A percentile compares a stretch with the other conserved stretches of the same genome.
Conservation (phyloP, 1,140 invertebrate species). For the Procambarus virginalis region DNA sequence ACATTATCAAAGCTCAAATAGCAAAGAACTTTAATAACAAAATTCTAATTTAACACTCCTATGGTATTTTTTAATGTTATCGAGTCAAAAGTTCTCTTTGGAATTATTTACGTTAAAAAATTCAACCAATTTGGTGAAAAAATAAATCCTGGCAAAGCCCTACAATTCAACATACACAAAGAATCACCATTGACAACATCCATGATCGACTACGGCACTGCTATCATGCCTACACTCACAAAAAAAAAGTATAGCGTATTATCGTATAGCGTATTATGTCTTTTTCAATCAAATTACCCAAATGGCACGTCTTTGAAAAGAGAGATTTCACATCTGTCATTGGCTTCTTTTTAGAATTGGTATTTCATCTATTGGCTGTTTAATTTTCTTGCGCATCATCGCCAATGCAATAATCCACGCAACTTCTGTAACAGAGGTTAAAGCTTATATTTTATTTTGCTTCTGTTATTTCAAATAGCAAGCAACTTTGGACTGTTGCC, state of each 20-base stretch:
- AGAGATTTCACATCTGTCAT: constrained; percentile 8
- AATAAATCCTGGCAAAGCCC: not conserved
- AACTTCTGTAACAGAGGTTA: not conserved
- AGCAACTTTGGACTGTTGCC: constrained; percentile 34
- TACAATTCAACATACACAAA: not conserved
- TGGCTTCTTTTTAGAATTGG: constrained; percentile 41
- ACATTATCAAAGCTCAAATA: no score
- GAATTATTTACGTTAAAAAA: no score
- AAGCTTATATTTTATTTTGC: constrained; percentile 16
- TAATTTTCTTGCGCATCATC: constrained; percentile 12
- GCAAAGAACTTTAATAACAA: no score
- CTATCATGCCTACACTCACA: constrained; percentile 28
- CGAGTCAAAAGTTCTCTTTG: not conserved
- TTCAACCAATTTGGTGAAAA: no score
- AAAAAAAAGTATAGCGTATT: not conserved
- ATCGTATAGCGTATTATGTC: not conserved
- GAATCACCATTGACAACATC: not conserved
- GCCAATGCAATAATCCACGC: not conserved
- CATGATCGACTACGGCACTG: constrained; percentile 31
- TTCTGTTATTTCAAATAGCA: constrained; percentile 9
- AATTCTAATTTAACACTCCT: no score
- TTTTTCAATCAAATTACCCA: not conserved
- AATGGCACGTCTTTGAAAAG: constrained; percentile 13
- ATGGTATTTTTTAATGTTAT: not conserved
- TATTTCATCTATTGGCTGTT: constrained; percentile 17